A percentile compares a stretch with the other conserved stretches of the same genome.
Evolutionary conservation across 92 coral and sea anemone species (phyloP).

Genomic region (Chrysogorgia sp.): DNA sequence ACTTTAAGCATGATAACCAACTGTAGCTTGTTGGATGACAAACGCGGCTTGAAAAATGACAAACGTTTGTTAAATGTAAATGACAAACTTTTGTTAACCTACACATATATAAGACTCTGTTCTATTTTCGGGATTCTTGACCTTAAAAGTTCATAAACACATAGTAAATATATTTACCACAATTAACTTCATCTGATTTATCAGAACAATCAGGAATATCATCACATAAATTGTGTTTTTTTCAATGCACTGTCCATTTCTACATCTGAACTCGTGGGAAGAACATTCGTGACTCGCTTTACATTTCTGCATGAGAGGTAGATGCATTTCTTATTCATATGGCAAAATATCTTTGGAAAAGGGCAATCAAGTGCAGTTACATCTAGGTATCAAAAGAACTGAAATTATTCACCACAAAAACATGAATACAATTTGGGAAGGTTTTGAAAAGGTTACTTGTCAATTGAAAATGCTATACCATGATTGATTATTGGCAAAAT

Average conservation of each 20-base stretch:
- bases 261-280: neutral
- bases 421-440: too few relatives aligned
- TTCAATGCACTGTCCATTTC: neutral
- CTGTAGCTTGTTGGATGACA: too few relatives aligned
- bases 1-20: too few relatives aligned
- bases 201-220: neutral
- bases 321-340: neutral
- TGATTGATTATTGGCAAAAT: too few relatives aligned
- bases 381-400: neutral
- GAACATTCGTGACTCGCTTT: neutral
- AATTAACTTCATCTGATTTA: neutral
- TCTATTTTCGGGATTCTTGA: neutral
- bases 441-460: too few relatives aligned
- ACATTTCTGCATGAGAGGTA: neutral
- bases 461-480: too few relatives aligned
- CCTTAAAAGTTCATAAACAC: too few relatives aligned
- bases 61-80: too few relatives aligned
- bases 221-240: neutral
- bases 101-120: neutral
- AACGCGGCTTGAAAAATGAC: too few relatives aligned
- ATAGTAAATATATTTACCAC: neutral
- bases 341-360: neutral
- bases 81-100: too few relatives aligned
- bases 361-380: neutral
- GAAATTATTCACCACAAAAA: too few relatives aligned